Base-by-base conservation (phyloP, 2,797 vertebrate species). In the Tragopan temminckii region DNA sequence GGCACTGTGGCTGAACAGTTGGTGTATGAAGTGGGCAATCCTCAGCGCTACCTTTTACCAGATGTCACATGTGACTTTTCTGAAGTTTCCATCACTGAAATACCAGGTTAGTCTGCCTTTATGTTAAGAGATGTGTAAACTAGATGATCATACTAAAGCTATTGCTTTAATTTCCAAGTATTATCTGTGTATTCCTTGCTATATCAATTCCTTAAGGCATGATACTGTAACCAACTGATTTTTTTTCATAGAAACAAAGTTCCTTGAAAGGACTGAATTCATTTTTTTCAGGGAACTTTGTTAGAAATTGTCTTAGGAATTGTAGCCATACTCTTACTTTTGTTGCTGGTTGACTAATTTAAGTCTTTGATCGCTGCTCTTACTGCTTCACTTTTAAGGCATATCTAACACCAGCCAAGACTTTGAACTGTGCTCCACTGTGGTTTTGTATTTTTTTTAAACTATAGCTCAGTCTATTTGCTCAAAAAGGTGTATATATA, bases 1-100 rank as follows among this genome's bases (percentile, higher is more conserved):
- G 98, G 98, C 43, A 98, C 98, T 2, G 98, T 97, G 36, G 98
- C 98, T 10, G 98, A 99, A 95, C 98, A 99, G 93, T 96, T 99
- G 93, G 97, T 99, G 18, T 99, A 99, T 88, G 98, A 99, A 97
- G 98, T 99, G 36, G 98, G 97, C 2, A 98, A 99, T 97, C 98
- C 98, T 20, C 96, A 91, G 64, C 57, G 90, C 13, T 99, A 99
- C 96, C 97, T 98, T 94, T 97, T 99, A 85, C 98, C 98, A 20
- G 98, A 99, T 94, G 98, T 99, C 70, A 97, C 93, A 5, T 99
- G 98, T 85, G 98, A 99, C 95, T 99, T 99, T 95, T 99, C 98
- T 29, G 91, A 96, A 77, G 98, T 99, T 94, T 96, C 96, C 61
- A 97, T 99, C 95, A 96, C 96, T 18, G 98, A 99, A 95, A 96